phyloP scores from a whole-genome alignment of 2,888 invertebrate genomes.

The Thecophora atra region DNA sequence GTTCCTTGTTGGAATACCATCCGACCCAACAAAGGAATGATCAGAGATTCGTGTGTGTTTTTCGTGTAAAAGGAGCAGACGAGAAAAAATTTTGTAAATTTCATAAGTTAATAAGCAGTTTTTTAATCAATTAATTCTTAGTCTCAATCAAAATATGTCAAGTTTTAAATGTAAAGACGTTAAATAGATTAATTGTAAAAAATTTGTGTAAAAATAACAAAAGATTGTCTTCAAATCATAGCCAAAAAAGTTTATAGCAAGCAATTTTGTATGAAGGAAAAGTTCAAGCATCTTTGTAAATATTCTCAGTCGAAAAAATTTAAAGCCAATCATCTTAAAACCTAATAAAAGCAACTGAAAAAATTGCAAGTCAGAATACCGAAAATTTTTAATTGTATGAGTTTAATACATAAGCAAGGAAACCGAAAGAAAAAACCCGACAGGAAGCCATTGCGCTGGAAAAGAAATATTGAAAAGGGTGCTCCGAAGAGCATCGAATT shows the following conservation, averaged over 20 bases:
- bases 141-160: slow-evolving; percentile 31
- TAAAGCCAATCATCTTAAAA: slow-evolving; percentile 1
- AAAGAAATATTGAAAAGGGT: slow-evolving; percentile 14
- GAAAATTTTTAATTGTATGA: not conserved
- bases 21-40: slow-evolving; percentile 19
- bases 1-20: not conserved
- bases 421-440: not conserved
- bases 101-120: slow-evolving; percentile 35
- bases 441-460: slow-evolving; percentile 25
- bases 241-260: slow-evolving; percentile 1
- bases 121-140: slow-evolving; percentile 25
- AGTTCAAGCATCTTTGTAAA: slow-evolving; percentile 2
- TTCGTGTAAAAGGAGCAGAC: slow-evolving; percentile 35
- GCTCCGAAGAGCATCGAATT: slow-evolving; percentile 24
- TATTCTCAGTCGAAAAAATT: not conserved
- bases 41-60: slow-evolving; percentile 34
- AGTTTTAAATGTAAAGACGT: slow-evolving; percentile 25
- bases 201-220: slow-evolving; percentile 19
- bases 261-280: not conserved
- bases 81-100: slow-evolving; percentile 34
- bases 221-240: not conserved
- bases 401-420: not conserved
- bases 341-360: not conserved
- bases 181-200: slow-evolving; percentile 12
- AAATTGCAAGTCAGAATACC: not conserved